Conservation (phyloP, 2,797 vertebrate genomes). For the Trichosurus vulpecula region DNA sequence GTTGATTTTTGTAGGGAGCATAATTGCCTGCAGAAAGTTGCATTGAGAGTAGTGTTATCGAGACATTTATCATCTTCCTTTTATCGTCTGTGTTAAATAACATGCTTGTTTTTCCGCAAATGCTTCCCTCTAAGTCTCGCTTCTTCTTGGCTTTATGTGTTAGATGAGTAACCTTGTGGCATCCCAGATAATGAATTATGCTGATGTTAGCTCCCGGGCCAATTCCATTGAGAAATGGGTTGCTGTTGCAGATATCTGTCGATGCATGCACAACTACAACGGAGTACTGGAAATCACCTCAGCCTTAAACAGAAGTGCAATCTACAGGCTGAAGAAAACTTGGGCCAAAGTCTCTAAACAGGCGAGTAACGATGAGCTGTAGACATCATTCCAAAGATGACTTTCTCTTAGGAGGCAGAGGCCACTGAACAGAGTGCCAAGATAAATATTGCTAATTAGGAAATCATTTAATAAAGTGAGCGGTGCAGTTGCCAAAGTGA, state of each 20-base stretch:
- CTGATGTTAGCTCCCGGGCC: slow-evolving; percentile 92
- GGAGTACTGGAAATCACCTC: slow-evolving; percentile 96
- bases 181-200: slow-evolving; percentile 96
- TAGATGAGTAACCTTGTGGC: slow-evolving; percentile 99
- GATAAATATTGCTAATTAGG: slow-evolving; percentile 22
- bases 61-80: neutral
- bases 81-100: neutral
- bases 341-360: slow-evolving; percentile 97
- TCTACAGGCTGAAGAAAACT: slow-evolving; percentile 97
- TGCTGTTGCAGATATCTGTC: slow-evolving; percentile 95
- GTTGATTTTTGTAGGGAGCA: neutral
- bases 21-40: slow-evolving; percentile 5
- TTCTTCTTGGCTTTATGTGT: slow-evolving; percentile 40
- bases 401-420: neutral
- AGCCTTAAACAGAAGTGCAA: slow-evolving; percentile 96
- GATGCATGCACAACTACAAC: slow-evolving; percentile 96
- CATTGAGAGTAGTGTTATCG: rapidly evolving
- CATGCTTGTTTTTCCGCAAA: neutral
- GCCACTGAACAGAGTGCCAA: neutral
- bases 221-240: slow-evolving; percentile 96
- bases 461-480: slow-evolving; percentile 26
- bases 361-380: slow-evolving; percentile 75
- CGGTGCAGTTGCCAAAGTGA: slow-evolving; percentile 49
- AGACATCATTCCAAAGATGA: neutral
- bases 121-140: slow-evolving; percentile 25